These are phyloP conservation scores for Forbesichthys papilliferus DNA, from an alignment of 2,113 vertebrate genomes.

Conservation along the genomic window DNA sequence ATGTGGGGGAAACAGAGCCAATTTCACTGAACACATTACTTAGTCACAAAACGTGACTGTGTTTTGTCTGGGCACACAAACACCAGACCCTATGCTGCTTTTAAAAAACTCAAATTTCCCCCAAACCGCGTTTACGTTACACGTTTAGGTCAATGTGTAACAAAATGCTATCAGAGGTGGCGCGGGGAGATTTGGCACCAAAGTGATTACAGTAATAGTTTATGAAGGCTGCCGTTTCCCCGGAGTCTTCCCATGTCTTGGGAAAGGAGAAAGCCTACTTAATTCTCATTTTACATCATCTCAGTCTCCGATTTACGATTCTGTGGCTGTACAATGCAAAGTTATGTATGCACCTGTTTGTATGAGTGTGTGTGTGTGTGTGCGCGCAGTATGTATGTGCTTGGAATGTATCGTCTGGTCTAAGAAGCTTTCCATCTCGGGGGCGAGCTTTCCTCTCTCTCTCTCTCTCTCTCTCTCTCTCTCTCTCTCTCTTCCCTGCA, in stretches of 20 bases:
- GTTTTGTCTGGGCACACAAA: too few species aligned
- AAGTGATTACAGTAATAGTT: conserved; percentile 35
- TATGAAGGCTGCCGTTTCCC: conserved; percentile 50
- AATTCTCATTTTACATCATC: conserved; percentile 60
- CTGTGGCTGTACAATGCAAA: neutral
- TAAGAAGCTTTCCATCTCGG: too few species aligned
- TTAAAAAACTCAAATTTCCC: conserved; percentile 37
- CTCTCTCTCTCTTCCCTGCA: neutral
- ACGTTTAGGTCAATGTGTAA: conserved; percentile 27
- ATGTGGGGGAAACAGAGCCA: conserved; percentile 51
- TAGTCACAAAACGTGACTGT: neutral
- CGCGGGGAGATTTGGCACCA: conserved; percentile 32
- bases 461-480: conserved; percentile 26
- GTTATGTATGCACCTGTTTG: too few species aligned
- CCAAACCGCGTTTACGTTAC: conserved; percentile 27
- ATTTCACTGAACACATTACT: conserved; percentile 50
- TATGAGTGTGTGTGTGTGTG: too few species aligned
- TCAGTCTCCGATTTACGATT: conserved; percentile 12
- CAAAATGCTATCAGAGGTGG: conserved; percentile 42
- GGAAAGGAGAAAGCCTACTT: conserved; percentile 49
- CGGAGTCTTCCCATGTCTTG: conserved; percentile 46
- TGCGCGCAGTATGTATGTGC: too few species aligned
- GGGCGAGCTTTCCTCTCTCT: neutral
- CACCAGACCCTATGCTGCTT: conserved; percentile 14
- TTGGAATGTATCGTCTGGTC: too few species aligned